Conservation (phyloP, 2,888 invertebrate species). For the Phytoseiulus persimilis region DNA sequence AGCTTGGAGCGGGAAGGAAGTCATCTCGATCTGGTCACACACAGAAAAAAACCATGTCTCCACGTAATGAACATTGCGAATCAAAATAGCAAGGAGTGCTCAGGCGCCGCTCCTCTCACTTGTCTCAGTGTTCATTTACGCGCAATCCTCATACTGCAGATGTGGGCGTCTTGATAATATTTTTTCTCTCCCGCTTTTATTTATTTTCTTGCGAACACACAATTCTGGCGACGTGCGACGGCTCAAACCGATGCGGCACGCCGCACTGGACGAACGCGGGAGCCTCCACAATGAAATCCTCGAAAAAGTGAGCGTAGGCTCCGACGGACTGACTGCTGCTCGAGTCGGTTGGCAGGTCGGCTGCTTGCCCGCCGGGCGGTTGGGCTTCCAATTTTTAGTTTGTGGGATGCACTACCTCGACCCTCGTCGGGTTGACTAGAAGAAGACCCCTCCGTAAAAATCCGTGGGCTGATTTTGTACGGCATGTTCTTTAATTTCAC, state of each 20-base stretch:
- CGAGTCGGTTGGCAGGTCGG: not conserved
- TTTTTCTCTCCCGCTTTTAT: not conserved
- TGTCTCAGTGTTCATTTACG: not conserved
- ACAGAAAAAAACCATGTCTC: not conserved
- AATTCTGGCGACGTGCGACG: too few species aligned
- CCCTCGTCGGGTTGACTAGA: not conserved
- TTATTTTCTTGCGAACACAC: not conserved
- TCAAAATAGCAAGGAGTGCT: not conserved
- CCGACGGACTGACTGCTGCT: not conserved
- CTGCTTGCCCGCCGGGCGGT: not conserved
- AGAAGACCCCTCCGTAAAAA: not conserved
- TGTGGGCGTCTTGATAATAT: not conserved
- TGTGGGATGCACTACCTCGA: not conserved
- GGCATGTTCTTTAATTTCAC: not conserved
- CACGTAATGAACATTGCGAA: not conserved
- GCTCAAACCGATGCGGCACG: conserved; percentile 5
- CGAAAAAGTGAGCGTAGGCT: not conserved
- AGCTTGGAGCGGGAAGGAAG: not conserved
- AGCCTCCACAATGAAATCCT: not conserved
- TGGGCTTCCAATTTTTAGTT: not conserved
- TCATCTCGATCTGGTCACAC: not conserved
- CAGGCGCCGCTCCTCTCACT: not conserved
- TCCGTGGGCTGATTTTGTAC: not conserved
- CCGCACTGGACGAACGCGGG: not conserved
- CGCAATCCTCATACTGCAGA: not conserved